These are phyloP conservation scores for Trachelus stipa DNA, from an alignment of 2,888 invertebrate genomes.

Conservation along the genomic window DNA sequence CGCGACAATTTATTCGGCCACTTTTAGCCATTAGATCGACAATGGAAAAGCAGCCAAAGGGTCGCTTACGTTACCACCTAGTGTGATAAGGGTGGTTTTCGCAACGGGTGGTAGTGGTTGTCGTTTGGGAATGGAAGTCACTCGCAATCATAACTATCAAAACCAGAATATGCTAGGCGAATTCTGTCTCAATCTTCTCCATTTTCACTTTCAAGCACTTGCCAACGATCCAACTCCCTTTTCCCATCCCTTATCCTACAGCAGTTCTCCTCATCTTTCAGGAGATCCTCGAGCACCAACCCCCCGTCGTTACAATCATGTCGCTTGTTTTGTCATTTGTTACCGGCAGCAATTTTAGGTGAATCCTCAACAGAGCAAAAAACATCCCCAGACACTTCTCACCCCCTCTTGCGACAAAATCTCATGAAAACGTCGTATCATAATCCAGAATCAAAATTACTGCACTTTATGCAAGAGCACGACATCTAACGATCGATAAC, in stretches of 20 bases:
- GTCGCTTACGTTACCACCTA: background rate
- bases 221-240: slow-evolving; percentile 7
- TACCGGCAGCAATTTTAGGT: slow-evolving; percentile 47
- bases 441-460: background rate
- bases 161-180: slow-evolving; percentile 46
- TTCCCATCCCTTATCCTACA: background rate
- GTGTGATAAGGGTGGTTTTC: slow-evolving; percentile 36
- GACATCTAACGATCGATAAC: background rate
- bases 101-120: slow-evolving; percentile 40
- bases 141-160: slow-evolving; percentile 58
- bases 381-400: slow-evolving; percentile 16
- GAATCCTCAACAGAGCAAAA: slow-evolving; percentile 39
- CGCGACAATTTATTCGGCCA: slow-evolving; percentile 9
- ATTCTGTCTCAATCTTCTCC: slow-evolving; percentile 22
- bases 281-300: slow-evolving; percentile 4
- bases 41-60: slow-evolving; percentile 7
- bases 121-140: slow-evolving; percentile 39
- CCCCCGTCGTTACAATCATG: slow-evolving; percentile 41
- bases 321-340: slow-evolving; percentile 56
- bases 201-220: slow-evolving; percentile 27
- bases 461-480: background rate
- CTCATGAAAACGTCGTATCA: background rate
- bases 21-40: slow-evolving; percentile 6
- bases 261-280: slow-evolving; percentile 11
- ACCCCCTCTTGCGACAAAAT: background rate